Percentiles rank a stretch among this genome's conserved stretches.
Conservation (phyloP, 2,888 invertebrate genomes). For the Phytoseiulus persimilis region DNA sequence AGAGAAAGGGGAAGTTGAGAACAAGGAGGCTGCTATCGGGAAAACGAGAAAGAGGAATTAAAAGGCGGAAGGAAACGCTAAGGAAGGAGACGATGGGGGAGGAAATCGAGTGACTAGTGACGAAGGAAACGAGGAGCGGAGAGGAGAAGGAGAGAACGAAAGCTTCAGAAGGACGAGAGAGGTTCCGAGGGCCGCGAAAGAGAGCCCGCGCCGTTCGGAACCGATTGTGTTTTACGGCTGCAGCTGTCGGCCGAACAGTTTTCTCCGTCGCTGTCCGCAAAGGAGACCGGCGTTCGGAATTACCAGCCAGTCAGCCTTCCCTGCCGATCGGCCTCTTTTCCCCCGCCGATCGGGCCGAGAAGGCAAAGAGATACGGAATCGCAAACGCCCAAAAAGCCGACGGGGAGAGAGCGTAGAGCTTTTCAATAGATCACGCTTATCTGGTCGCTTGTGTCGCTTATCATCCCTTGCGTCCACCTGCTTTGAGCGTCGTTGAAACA, state of each 20-base stretch:
- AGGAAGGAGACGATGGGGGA: too few species aligned
- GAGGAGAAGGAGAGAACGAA: background rate
- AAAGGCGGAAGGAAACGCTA: too few species aligned
- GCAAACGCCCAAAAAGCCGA: background rate
- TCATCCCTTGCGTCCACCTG: background rate
- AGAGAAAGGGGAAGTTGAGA: too few species aligned
- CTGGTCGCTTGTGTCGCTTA: background rate
- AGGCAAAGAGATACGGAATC: background rate
- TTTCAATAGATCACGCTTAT: background rate
- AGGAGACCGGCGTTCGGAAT: background rate
- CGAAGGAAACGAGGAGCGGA: background rate
- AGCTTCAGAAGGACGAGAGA: background rate
- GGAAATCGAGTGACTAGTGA: background rate
- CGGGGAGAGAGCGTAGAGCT: background rate
- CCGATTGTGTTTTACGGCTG: slow-evolving; percentile 29
- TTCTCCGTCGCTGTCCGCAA: background rate
- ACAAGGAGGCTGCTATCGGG: too few species aligned
- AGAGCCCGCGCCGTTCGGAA: slow-evolving; percentile 1
- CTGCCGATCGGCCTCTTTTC: background rate
- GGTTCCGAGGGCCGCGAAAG: background rate
- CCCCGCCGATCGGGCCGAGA: background rate
- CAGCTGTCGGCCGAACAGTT: slow-evolving; percentile 26
- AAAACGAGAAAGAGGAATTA: too few species aligned
- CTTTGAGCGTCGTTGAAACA: background rate
- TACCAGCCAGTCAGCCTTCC: background rate